phyloP scores from a whole-genome alignment of 2,113 vertebrate genomes.

The Cynoglossus semilaevis region DNA sequence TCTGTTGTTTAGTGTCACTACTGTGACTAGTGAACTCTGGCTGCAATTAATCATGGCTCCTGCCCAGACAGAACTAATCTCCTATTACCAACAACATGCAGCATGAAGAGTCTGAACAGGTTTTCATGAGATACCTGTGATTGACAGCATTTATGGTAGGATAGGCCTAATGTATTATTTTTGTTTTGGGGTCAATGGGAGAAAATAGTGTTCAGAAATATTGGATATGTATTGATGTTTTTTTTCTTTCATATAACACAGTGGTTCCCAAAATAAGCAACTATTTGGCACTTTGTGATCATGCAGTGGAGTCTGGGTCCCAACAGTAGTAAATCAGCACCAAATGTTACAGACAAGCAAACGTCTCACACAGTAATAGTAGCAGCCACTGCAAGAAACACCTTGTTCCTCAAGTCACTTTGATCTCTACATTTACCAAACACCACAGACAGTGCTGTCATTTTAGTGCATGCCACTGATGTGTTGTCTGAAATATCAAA shows the following conservation, averaged over 20 bases:
- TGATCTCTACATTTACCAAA: conserved; percentile 57
- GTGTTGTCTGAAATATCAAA: conserved; percentile 35
- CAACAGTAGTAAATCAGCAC: conserved; percentile 23
- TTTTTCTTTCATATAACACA: too few species aligned
- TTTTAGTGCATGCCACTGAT: conserved; percentile 46
- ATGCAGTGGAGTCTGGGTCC: too few species aligned
- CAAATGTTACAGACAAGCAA: conserved; percentile 7
- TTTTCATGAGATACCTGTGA: conserved; percentile 39
- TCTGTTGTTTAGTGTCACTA: conserved; percentile 57
- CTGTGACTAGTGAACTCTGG: conserved; percentile 37
- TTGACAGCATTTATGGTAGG: conserved; percentile 19
- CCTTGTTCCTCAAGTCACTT: conserved; percentile 33
- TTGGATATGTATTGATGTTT: too few species aligned
- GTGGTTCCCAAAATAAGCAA: too few species aligned
- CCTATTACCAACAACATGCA: conserved; percentile 45
- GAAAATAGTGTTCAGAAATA: too few species aligned
- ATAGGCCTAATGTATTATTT: too few species aligned
- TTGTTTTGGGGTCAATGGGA: too few species aligned
- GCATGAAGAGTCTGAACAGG: conserved; percentile 43
- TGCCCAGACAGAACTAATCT: conserved; percentile 66
- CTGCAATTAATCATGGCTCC: conserved; percentile 67
- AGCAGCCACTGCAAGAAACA: conserved; percentile 21
- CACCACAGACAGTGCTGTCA: conserved; percentile 35
- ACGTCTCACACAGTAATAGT: conserved; percentile 8
- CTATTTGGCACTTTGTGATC: too few species aligned